A percentile compares a stretch with the other conserved stretches of the same genome.
phyloP scores from a whole-genome alignment of 2,888 invertebrate genomes.

The Drosophila rellima region DNA sequence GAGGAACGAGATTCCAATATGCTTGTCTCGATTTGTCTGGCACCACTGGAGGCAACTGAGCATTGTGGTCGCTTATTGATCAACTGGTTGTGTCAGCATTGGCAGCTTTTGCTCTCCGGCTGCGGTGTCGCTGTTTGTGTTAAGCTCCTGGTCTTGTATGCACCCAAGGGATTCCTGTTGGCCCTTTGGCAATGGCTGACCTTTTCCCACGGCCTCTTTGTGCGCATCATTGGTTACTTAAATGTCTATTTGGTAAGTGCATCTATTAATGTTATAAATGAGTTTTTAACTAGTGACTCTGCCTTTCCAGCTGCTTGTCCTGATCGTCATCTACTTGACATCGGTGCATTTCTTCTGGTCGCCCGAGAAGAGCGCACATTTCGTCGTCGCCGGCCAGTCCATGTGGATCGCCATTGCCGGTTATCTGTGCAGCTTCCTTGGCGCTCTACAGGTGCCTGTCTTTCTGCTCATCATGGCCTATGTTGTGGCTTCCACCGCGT shows the following conservation, averaged over 20 bases:
- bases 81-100: slow-evolving; percentile 89
- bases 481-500: slow-evolving; percentile 76
- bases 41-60: slow-evolving; percentile 92
- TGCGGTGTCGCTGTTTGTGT: slow-evolving; percentile 79
- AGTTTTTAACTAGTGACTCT: neutral
- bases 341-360: slow-evolving; percentile 92
- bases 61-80: slow-evolving; percentile 91
- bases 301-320: slow-evolving; percentile 89
- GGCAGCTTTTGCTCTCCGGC: slow-evolving; percentile 88
- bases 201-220: slow-evolving; percentile 83
- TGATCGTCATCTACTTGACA: slow-evolving; percentile 90
- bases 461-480: slow-evolving; percentile 90
- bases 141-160: slow-evolving; percentile 86
- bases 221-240: slow-evolving; percentile 80
- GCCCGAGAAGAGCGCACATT: slow-evolving; percentile 88
- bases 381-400: slow-evolving; percentile 89
- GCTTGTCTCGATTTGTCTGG: slow-evolving; percentile 87
- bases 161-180: slow-evolving; percentile 88
- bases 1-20: slow-evolving; percentile 90
- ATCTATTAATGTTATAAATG: neutral
- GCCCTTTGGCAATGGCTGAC: slow-evolving; percentile 86
- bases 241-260: slow-evolving; percentile 83
- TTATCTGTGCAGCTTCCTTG: slow-evolving; percentile 91
- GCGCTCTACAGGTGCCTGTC: slow-evolving; percentile 91
- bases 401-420: slow-evolving; percentile 92